Evolutionary conservation across 2,888 invertebrate genomes (phyloP).

Genomic region (Stenolophus ochropezus): DNA sequence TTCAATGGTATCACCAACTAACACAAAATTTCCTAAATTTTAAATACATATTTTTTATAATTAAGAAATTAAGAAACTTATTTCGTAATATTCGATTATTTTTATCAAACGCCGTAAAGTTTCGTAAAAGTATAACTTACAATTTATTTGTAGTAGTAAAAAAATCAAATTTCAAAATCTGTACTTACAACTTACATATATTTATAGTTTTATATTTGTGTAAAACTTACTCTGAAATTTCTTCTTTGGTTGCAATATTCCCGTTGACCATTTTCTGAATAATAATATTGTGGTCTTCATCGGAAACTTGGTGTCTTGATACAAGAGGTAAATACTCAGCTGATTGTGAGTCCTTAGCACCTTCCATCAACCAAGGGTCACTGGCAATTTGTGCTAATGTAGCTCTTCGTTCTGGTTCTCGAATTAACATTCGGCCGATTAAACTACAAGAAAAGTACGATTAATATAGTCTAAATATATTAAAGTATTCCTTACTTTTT

Average conservation of each 20-base stretch:
- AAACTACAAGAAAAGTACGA: constrained; percentile 76
- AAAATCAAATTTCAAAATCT: too few relatives aligned
- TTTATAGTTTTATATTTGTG: too few relatives aligned
- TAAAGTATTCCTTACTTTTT: constrained; percentile 76
- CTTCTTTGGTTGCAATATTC: constrained; percentile 94
- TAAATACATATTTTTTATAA: too few relatives aligned
- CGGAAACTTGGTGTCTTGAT: constrained; percentile 90
- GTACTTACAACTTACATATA: too few relatives aligned
- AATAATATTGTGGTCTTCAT: constrained; percentile 93
- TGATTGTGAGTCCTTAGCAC: constrained; percentile 74
- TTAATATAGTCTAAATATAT: constrained; percentile 9
- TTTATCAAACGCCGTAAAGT: too few relatives aligned
- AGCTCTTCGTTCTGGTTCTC: constrained; percentile 94
- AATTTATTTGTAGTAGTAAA: too few relatives aligned
- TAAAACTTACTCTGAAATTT: constrained; percentile 91
- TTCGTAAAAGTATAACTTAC: too few relatives aligned
- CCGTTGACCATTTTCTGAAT: constrained; percentile 98
- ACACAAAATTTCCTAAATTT: too few relatives aligned
- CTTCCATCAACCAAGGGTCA: constrained; percentile 88
- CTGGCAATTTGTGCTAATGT: constrained; percentile 90
- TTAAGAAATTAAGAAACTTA: constrained; percentile 20
- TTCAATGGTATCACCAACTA: too few relatives aligned
- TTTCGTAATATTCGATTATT: too few relatives aligned
- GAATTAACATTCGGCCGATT: constrained; percentile 93
- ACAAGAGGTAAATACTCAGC: constrained; percentile 86